These are phyloP conservation scores for Venustoraphidia nigricollis DNA, from an alignment of 2,888 invertebrate genomes.

Conservation along the genomic window DNA sequence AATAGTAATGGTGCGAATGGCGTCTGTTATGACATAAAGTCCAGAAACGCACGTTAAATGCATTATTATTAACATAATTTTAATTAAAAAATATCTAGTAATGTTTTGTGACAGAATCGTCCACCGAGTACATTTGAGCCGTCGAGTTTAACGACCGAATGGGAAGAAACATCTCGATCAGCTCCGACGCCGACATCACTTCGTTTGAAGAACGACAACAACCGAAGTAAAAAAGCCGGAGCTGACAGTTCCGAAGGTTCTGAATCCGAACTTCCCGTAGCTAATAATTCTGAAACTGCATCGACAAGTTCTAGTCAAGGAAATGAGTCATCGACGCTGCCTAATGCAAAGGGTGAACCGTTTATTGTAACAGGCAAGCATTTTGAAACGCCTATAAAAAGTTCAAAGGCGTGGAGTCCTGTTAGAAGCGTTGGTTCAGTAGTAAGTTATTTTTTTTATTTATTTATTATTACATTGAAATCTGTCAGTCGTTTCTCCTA, in stretches of 20 bases:
- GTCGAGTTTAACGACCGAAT: constrained; percentile 40
- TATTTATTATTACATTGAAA: background rate
- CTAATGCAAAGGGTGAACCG: constrained; percentile 25
- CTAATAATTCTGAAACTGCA: background rate
- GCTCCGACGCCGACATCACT: constrained; percentile 57
- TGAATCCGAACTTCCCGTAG: constrained; percentile 1
- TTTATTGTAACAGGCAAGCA: constrained; percentile 46
- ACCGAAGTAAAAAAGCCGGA: background rate
- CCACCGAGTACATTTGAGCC: constrained; percentile 38
- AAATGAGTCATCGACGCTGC: constrained; percentile 6
- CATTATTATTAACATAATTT: constrained; percentile 1
- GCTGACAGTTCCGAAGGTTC: constrained; percentile 4
- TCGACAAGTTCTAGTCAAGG: background rate
- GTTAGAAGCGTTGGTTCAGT: constrained; percentile 77
- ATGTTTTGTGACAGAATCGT: constrained; percentile 23
- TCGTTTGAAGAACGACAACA: constrained; percentile 24
- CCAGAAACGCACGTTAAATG: no score
- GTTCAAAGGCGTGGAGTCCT: constrained; percentile 76
- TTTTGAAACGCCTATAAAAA: constrained; percentile 57
- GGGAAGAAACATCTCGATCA: constrained; percentile 57
- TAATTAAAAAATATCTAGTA: background rate
- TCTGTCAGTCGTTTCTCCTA: background rate
- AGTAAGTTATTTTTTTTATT: constrained; percentile 26
- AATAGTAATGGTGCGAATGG: no score
- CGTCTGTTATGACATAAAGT: no score